Percentiles rank a stretch among this genome's conserved stretches.
These are phyloP conservation scores for Eilema depressum DNA, from an alignment of 2,888 invertebrate genomes.

Conservation along the genomic window DNA sequence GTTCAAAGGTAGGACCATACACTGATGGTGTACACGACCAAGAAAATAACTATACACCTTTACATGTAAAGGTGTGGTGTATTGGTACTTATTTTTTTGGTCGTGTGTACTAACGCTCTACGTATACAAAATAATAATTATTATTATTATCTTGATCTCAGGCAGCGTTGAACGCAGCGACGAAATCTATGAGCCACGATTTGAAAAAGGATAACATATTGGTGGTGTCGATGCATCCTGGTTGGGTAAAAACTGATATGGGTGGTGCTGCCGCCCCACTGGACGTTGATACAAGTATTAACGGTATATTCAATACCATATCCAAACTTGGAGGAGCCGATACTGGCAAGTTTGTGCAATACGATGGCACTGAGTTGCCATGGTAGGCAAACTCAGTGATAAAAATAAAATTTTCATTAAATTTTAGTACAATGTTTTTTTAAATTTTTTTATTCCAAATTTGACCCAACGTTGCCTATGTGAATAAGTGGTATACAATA, in stretches of 20 bases:
- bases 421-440: neutral
- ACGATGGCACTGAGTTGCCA: slow-evolving; percentile 90
- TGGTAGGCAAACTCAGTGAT: slow-evolving; percentile 86
- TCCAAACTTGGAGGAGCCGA: slow-evolving; percentile 88
- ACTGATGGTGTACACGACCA: neutral
- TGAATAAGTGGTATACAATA: too few relatives aligned
- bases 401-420: neutral
- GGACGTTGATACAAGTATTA: slow-evolving; percentile 89
- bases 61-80: neutral
- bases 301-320: slow-evolving; percentile 89
- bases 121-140: neutral
- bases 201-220: slow-evolving; percentile 91
- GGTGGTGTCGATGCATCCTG: slow-evolving; percentile 93
- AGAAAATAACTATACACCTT: neutral
- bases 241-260: slow-evolving; percentile 97
- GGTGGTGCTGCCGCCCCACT: slow-evolving; percentile 94
- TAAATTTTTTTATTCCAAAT: neutral
- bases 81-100: neutral
- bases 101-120: neutral
- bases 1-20: slow-evolving; percentile 91
- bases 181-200: slow-evolving; percentile 94
- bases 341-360: slow-evolving; percentile 92
- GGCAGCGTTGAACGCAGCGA: slow-evolving; percentile 95
- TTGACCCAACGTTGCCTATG: too few relatives aligned
- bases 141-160: slow-evolving; percentile 65